Evolutionary conservation across 2,113 vertebrate species (phyloP).

Genomic region (Rhipidura dahli): DNA sequence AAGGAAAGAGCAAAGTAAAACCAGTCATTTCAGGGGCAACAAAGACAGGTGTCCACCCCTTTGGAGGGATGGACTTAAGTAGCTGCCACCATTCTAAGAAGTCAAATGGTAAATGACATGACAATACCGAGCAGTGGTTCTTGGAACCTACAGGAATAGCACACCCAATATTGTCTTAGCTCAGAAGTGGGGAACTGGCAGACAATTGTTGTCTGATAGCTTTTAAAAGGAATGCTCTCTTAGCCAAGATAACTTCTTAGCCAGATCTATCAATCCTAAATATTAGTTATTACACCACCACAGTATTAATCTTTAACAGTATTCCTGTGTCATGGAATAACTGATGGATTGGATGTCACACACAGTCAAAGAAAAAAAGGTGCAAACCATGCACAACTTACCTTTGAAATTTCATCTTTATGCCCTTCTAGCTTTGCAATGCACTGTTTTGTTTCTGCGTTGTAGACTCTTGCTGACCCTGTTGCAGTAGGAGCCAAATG

Average conservation of each 20-base stretch:
- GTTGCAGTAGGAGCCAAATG: not conserved
- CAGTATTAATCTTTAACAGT: not conserved
- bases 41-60: not conserved
- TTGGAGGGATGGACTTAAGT: not conserved
- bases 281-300: not conserved
- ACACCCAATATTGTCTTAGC: not conserved
- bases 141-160: not conserved
- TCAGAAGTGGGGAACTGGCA: not conserved
- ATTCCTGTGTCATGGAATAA: not conserved
- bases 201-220: not conserved
- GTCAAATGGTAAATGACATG: not conserved
- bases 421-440: conserved; percentile 86
- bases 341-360: not conserved
- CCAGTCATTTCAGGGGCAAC: not conserved
- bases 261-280: not conserved
- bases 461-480: conserved; percentile 89
- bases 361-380: not conserved
- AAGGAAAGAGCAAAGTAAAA: not conserved
- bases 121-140: not conserved
- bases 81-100: not conserved
- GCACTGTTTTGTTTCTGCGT: conserved; percentile 79
- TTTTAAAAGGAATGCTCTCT: not conserved
- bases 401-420: conserved; percentile 91
- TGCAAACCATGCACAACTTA: conserved; percentile 46
- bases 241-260: not conserved